phyloP scores from a whole-genome alignment of 2,888 invertebrate species.

The Salticus scenicus region DNA sequence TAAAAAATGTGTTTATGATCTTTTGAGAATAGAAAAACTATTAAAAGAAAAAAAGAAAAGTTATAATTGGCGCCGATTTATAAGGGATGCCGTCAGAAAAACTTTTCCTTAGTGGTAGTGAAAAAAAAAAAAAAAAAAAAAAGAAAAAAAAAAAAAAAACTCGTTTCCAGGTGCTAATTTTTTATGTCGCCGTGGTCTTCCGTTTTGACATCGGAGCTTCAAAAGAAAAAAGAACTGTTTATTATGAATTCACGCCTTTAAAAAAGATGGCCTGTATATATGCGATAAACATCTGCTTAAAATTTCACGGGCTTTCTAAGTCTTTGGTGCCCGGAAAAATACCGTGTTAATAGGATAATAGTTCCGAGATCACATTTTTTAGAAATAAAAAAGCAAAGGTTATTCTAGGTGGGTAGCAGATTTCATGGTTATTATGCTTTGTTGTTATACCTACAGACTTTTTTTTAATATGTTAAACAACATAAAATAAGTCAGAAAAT shows the following conservation, averaged over 20 bases:
- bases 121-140: not conserved
- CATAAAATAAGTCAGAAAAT: not conserved
- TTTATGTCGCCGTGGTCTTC: not conserved
- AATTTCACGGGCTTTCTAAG: constrained; percentile 4
- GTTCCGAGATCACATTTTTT: not conserved
- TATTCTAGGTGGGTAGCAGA: not conserved
- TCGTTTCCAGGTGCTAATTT: constrained; percentile 7
- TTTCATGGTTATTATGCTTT: not conserved
- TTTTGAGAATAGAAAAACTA: not conserved
- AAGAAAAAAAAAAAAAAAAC: not conserved
- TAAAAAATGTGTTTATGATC: constrained; percentile 27
- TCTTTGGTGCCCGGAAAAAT: not conserved
- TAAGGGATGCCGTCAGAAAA: not conserved
- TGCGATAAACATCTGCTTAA: constrained; percentile 9
- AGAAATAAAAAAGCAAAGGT: not conserved
- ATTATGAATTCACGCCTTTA: constrained; percentile 14
- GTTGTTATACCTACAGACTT: not conserved
- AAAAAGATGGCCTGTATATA: not conserved
- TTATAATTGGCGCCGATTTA: constrained; percentile 31
- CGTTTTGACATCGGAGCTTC: not conserved
- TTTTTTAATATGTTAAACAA: not conserved
- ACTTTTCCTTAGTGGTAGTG: not conserved
- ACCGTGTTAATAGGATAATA: constrained; percentile 5
- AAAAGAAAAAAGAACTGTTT: not conserved
- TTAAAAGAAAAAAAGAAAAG: constrained; percentile 23